A percentile compares a stretch with the other conserved stretches of the same genome.
These are phyloP conservation scores for Paratrypauchen microcephalus DNA, from an alignment of 2,797 vertebrate genomes.

Conservation along the genomic window DNA sequence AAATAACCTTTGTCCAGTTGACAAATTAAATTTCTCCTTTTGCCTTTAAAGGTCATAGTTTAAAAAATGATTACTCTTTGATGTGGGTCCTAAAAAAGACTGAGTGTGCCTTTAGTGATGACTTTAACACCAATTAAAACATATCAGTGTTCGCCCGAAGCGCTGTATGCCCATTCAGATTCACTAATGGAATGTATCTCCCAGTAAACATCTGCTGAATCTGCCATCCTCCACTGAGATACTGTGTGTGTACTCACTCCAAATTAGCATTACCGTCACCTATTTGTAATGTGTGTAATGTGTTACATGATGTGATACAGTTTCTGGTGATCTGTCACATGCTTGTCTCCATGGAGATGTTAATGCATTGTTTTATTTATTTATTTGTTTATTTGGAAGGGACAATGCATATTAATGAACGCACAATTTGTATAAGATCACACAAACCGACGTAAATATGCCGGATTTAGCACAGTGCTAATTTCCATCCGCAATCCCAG, in stretches of 20 bases:
- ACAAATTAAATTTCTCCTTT: too few relatives aligned
- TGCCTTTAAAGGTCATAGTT: slow-evolving; percentile 19
- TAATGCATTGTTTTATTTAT: not conserved
- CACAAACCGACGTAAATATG: too few relatives aligned
- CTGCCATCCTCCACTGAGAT: too few relatives aligned
- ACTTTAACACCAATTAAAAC: slow-evolving; percentile 55
- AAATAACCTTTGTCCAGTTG: too few relatives aligned
- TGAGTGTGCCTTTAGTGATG: slow-evolving; percentile 32
- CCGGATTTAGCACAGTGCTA: too few relatives aligned
- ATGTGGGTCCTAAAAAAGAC: slow-evolving; percentile 19
- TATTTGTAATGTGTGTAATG: not conserved
- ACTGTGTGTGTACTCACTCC: not conserved
- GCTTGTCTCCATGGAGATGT: not conserved
- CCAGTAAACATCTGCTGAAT: slow-evolving; percentile 51
- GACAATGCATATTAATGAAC: too few relatives aligned
- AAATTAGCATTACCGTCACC: not conserved
- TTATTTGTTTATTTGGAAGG: too few relatives aligned
- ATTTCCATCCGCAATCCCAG: too few relatives aligned
- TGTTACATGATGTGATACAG: too few relatives aligned
- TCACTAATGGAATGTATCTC: slow-evolving; percentile 37
- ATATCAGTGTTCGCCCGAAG: slow-evolving; percentile 33
- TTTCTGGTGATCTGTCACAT: not conserved
- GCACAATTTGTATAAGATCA: too few relatives aligned
- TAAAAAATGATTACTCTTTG: slow-evolving; percentile 22
- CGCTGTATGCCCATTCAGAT: slow-evolving; percentile 12